Evolutionary conservation across 2,797 vertebrate species (phyloP), one percentile per base, ranked within the genome.

Genomic region (Natrix natrix): DNA sequence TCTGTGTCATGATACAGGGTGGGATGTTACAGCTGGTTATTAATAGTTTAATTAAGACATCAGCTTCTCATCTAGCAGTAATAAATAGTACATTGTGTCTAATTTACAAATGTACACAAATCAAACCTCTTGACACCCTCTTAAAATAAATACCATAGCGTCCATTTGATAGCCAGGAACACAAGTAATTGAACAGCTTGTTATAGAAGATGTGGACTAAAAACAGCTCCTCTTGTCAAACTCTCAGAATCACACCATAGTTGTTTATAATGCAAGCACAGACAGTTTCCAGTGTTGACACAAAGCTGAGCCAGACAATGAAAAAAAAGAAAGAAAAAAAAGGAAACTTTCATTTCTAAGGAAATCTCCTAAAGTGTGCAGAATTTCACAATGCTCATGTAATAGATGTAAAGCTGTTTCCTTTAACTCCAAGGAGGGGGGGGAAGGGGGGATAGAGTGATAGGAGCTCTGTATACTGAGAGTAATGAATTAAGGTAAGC

Each of bases 11-110:
- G 55, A 56, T 48, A 88, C 55, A 59, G 92, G 60, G 37, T 59
- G 7, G 86, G 63, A 56, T 93, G 63, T 37, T 37, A 74, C 88
- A 66, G 63, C n/a, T 91, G n/a, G 86, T 66, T 93, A 83, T 88
- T 91, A 93, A 93, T 91, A 93, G 86, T 52, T 88, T 88, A 93
- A 93, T 93, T 93, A 92, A 92, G 89, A 88, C 89, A 91, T 52
- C 52, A 91, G 28, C 54, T 55, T 86, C 86, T 56, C 86, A 91
- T 93, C 86, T 91, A 88, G 54, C 43, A 83, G 43, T 55, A 90
- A 91, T 94, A 93, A 91, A 91, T 94, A 93, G 91, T 88, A 89
- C 66, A 60, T 32, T 88, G 48, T 48, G 54, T 37, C 89, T 88
- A 89, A 66, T 94, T 91, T 94, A 86, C 69, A 92, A 94, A 92